Evolutionary conservation across 2,888 invertebrate species (phyloP).

Genomic region (Cryptus armator): DNA sequence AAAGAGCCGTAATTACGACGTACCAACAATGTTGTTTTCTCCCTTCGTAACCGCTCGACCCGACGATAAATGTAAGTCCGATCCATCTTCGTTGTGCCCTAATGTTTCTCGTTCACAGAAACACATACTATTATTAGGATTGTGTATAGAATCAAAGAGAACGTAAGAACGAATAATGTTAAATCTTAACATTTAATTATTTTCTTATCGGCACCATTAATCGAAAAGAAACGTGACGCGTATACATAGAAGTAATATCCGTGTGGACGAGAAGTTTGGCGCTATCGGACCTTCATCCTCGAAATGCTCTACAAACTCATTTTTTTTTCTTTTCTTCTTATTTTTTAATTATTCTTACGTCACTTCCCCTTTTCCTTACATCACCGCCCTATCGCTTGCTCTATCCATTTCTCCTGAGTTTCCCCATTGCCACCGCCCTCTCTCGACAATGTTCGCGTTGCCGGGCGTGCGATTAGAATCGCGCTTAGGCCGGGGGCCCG

Average conservation of each 20-base stretch:
- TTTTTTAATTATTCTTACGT: conserved; percentile 12
- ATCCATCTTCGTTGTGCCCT: conserved; percentile 59
- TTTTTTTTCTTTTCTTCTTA: background rate
- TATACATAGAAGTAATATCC: conserved; percentile 5
- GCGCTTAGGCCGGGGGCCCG: conserved; percentile 49
- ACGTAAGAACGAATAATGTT: conserved; percentile 44
- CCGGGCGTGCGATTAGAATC: conserved; percentile 62
- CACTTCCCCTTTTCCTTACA: conserved; percentile 44
- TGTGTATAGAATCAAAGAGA: background rate
- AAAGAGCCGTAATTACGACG: conserved; percentile 29
- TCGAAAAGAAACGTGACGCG: conserved; percentile 34
- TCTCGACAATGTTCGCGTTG: conserved; percentile 41
- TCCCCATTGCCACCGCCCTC: conserved; percentile 18
- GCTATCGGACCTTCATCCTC: conserved; percentile 54
- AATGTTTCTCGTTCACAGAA: conserved; percentile 13
- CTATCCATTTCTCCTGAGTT: background rate
- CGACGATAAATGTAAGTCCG: conserved; percentile 53
- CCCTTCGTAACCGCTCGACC: background rate
- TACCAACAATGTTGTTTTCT: conserved; percentile 10
- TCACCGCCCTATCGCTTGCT: conserved; percentile 15
- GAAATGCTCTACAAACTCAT: conserved; percentile 47
- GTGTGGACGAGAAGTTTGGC: conserved; percentile 8
- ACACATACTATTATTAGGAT: conserved; percentile 5
- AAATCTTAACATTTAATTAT: conserved; percentile 64
- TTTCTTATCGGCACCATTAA: conserved; percentile 61